Evolutionary conservation across 1,140 invertebrate species (phyloP).

Genomic region (Diorhabda carinulata): DNA sequence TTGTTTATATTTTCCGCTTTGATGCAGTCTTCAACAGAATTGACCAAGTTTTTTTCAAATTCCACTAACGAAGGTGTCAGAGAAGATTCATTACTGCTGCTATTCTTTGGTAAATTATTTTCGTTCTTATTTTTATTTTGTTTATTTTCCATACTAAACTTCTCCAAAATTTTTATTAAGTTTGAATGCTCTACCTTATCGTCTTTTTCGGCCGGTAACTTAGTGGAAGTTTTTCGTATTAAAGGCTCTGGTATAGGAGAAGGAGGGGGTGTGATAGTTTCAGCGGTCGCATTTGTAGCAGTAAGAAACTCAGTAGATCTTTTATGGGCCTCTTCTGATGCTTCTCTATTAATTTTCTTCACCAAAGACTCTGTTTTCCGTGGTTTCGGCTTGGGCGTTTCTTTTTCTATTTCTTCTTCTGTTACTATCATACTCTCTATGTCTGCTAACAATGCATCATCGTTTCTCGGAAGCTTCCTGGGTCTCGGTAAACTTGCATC

Average conservation of each 20-base stretch:
- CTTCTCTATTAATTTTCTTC: slow-evolving; percentile 40
- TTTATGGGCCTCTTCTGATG: slow-evolving; percentile 20
- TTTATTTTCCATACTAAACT: slow-evolving; percentile 38
- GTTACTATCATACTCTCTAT: slow-evolving; percentile 41
- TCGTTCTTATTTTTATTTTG: slow-evolving; percentile 22
- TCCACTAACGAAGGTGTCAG: slow-evolving; percentile 27
- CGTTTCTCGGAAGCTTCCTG: slow-evolving; percentile 25
- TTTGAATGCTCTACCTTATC: slow-evolving; percentile 38
- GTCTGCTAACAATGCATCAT: slow-evolving; percentile 35
- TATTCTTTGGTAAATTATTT: slow-evolving; percentile 3
- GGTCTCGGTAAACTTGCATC: slow-evolving; percentile 44
- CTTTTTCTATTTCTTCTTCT: slow-evolving; percentile 28
- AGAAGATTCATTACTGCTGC: slow-evolving; percentile 22
- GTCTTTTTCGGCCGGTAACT: slow-evolving; percentile 14
- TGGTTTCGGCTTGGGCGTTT: slow-evolving; percentile 34
- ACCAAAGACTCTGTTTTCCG: slow-evolving; percentile 39
- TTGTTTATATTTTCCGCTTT: slow-evolving; percentile 30
- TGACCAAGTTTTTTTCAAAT: slow-evolving; percentile 28
- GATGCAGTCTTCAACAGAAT: slow-evolving; percentile 32
- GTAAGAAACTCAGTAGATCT: slow-evolving; percentile 8
- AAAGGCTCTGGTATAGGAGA: slow-evolving; percentile 28
- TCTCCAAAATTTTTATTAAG: slow-evolving; percentile 40
- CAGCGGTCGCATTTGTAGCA: slow-evolving; percentile 14
- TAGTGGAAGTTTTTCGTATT: background rate
- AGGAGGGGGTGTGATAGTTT: slow-evolving; percentile 37